Conservation (phyloP, 2,113 vertebrate genomes). For the Climacteris rufus region DNA sequence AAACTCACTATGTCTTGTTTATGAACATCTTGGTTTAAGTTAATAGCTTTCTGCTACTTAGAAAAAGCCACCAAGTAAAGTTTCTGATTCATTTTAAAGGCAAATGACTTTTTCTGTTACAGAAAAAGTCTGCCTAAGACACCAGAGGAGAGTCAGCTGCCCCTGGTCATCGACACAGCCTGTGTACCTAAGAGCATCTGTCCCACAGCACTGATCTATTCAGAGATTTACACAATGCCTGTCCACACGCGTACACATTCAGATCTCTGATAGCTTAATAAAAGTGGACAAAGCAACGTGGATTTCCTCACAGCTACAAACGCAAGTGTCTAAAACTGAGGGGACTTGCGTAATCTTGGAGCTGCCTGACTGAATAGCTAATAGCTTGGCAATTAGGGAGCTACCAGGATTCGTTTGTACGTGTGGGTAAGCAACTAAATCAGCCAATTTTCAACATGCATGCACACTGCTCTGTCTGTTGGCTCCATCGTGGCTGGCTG, state of each 20-base stretch:
- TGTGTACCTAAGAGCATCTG: background rate
- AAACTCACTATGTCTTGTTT: background rate
- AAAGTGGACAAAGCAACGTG: background rate
- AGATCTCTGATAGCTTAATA: background rate
- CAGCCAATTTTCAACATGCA: conserved; percentile 59
- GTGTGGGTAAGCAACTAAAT: conserved; percentile 34
- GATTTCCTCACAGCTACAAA: conserved; percentile 28
- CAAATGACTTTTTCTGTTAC: background rate
- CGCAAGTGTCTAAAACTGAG: conserved; percentile 5
- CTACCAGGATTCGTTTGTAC: background rate
- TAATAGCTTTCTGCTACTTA: background rate
- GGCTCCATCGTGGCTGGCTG: conserved; percentile 26
- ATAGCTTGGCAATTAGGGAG: conserved; percentile 33
- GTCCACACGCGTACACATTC: background rate
- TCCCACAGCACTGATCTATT: background rate
- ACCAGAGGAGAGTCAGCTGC: background rate
- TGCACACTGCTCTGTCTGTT: conserved; percentile 41
- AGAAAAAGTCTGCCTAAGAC: background rate
- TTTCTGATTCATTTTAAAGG: background rate
- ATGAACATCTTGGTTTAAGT: background rate
- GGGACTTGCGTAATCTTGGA: conserved; percentile 26
- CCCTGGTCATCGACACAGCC: background rate
- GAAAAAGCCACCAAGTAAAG: background rate
- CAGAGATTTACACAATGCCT: background rate
- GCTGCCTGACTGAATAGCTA: conserved; percentile 25